phyloP scores from a whole-genome alignment of 2,797 vertebrate species.

The Champsocephalus esox region DNA sequence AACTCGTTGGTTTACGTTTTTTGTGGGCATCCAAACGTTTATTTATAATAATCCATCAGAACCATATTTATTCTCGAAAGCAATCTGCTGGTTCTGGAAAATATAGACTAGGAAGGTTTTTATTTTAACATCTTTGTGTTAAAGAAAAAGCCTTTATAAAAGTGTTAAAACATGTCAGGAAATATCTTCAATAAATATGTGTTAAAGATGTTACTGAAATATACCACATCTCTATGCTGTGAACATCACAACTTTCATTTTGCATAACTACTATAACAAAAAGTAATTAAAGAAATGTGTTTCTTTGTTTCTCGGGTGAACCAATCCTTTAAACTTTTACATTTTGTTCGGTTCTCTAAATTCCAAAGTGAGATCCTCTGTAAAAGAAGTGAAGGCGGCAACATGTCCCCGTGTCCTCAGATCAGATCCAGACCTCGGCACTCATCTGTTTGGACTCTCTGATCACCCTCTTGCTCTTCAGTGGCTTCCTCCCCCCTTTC shows the following conservation, averaged over 20 bases:
- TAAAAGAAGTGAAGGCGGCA: background rate
- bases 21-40: background rate
- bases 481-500: slow-evolving; percentile 52
- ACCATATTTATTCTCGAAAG: background rate
- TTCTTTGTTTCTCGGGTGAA: background rate
- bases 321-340: background rate
- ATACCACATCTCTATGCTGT: background rate
- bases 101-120: background rate
- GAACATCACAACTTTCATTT: background rate
- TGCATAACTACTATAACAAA: background rate
- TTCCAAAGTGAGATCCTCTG: slow-evolving; percentile 2
- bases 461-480: slow-evolving; percentile 61
- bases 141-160: background rate
- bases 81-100: background rate
- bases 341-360: background rate
- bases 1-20: background rate
- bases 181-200: background rate
- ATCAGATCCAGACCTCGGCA: slow-evolving; percentile 84
- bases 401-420: background rate
- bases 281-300: background rate
- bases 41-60: background rate
- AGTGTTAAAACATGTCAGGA: background rate
- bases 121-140: background rate
- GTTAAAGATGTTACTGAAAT: background rate
- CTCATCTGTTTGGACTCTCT: slow-evolving; percentile 73